Evolutionary conservation across 2,113 vertebrate genomes (phyloP).

Genomic region (Balaeniceps rex): DNA sequence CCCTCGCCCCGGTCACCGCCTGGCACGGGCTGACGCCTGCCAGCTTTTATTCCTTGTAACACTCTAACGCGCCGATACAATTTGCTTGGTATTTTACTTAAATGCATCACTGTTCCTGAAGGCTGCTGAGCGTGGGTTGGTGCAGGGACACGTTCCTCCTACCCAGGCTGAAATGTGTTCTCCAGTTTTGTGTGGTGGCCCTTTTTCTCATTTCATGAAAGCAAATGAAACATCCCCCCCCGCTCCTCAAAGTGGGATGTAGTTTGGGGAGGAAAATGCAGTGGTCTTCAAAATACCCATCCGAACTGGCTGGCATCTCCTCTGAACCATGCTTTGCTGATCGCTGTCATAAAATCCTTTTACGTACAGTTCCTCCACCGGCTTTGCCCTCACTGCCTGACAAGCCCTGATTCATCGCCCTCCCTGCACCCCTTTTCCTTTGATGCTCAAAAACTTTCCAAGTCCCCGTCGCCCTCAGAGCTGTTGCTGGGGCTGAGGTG

Average conservation of each 20-base stretch:
- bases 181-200: rapidly evolving
- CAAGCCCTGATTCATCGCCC: background rate
- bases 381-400: background rate
- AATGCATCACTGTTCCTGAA: background rate
- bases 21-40: background rate
- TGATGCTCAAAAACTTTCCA: background rate
- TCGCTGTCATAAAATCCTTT: background rate
- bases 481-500: background rate
- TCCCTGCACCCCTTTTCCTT: background rate
- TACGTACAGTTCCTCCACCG: rapidly evolving
- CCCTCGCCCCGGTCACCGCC: background rate
- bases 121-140: background rate
- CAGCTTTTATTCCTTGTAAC: background rate
- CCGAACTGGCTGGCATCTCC: background rate
- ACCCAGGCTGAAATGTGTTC: background rate
- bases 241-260: rapidly evolving
- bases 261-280: background rate
- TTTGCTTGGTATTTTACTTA: background rate
- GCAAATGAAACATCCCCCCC: background rate
- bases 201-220: background rate
- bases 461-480: rapidly evolving
- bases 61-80: background rate
- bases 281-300: background rate
- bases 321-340: background rate
- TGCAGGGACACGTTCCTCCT: background rate